Evolutionary conservation across 2,113 vertebrate species (phyloP), one percentile per base, ranked within the genome.

Genomic region (Echinops telfairi): DNA sequence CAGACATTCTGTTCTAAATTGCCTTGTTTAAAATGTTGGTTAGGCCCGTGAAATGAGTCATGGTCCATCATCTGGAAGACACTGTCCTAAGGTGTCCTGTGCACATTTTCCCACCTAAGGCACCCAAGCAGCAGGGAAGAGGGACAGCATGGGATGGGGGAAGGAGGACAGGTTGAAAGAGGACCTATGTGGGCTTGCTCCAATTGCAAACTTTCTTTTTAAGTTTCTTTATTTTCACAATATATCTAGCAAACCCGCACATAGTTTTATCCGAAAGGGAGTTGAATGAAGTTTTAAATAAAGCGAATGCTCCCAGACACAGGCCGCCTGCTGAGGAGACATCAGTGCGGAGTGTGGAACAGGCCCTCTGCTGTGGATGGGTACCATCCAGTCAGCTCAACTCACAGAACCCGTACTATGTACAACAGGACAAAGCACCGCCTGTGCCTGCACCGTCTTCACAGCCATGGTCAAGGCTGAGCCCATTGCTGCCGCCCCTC

Each of bases 51-150:
- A 36, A 70, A 64, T 83, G 47, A 43, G 71, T 89, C 79, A 19
- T 73, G 87, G 85, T 47, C 91, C 64, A 47, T n/a, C 84, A 47
- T 77, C 91, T 85, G 73, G 79, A 90, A 94, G 92, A 80, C 58
- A 77, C 38, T 66, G 17, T 68, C 40, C 82, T 88, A 40, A 40
- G 33, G 83, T 60, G 58, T 22, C 86, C 25, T 36, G 17, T 75
- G 80, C 20, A 38, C 15, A 82, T 33, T 79, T 90, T 82, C 66
- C 40, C 82, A 86, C 62, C 38, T 38, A 64, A 85, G 27, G 4
- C 20, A 77, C 12, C 4, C 4, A 7, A 58, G 16, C n/a, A 20
- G 7, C 43, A 14, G 33, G 19, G 20, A 20, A 17, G 4, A 23
- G 25, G 75, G 22, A 40, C 17, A 27, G 25, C 20, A 75, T 75